Percentiles rank a stretch among this genome's conserved stretches.
phyloP scores from a whole-genome alignment of 1,140 invertebrate genomes.

The Penaeus japonicus region DNA sequence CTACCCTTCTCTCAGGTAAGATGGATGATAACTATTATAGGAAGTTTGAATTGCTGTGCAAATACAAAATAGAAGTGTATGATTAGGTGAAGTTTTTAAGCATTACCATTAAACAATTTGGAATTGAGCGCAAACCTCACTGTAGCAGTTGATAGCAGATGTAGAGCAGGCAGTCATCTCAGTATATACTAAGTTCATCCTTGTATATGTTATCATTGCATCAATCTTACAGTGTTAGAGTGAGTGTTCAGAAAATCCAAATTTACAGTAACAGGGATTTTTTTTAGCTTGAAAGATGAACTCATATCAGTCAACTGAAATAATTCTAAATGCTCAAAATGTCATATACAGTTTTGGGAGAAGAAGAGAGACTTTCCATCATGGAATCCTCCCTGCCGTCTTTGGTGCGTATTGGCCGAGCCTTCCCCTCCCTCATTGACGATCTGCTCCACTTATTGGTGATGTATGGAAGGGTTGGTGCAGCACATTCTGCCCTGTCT shows the following conservation, averaged over 20 bases:
- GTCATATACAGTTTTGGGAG: conserved; percentile 75
- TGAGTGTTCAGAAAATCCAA: not conserved
- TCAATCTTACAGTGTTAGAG: not conserved
- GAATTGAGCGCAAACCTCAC: not conserved
- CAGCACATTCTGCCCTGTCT: conserved; percentile 67
- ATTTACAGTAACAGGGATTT: not conserved
- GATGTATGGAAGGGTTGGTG: conserved; percentile 84
- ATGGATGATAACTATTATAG: not conserved
- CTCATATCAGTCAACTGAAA: not conserved
- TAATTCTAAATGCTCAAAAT: conserved; percentile 47
- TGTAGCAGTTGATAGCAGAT: not conserved
- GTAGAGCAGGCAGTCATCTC: not conserved
- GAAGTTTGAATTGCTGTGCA: not conserved
- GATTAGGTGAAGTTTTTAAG: not conserved
- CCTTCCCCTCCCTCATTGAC: conserved; percentile 91
- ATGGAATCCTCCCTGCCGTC: conserved; percentile 85
- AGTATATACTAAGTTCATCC: not conserved
- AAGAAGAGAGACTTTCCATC: conserved; percentile 78
- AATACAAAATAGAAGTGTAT: not conserved
- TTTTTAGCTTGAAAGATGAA: too few species aligned
- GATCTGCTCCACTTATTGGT: conserved; percentile 85
- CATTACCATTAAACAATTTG: not conserved
- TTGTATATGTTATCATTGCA: not conserved
- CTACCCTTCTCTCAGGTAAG: conserved; percentile 80
- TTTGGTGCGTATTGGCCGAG: conserved; percentile 84